Conservation (phyloP, 2,113 vertebrate genomes). For the Bufo bufo region DNA sequence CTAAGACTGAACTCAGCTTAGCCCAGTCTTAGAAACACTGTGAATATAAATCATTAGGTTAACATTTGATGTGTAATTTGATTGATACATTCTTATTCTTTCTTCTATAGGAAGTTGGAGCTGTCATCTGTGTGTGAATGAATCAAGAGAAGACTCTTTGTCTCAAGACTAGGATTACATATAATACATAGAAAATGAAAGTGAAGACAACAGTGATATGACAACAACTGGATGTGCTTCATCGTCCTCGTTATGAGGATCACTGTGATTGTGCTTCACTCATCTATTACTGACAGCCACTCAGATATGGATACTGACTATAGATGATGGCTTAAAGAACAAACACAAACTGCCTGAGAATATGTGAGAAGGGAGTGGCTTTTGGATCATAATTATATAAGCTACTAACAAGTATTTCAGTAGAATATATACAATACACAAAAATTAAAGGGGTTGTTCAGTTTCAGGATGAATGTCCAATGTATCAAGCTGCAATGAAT, state of each 20-base stretch:
- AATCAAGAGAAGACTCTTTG: constrained; percentile 92
- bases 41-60: not conserved
- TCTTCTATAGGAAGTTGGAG: constrained; percentile 92
- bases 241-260: not conserved
- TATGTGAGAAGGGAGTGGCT: not conserved
- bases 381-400: not conserved
- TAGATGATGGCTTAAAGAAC: not conserved
- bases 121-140: constrained; percentile 93
- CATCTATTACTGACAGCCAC: not conserved
- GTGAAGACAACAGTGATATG: constrained; percentile 61
- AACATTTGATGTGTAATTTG: not conserved
- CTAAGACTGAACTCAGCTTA: too few relatives aligned
- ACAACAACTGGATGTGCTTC: constrained; percentile 52
- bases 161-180: constrained; percentile 65
- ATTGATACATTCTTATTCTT: not conserved
- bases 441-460: not conserved
- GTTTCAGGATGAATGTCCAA: too few relatives aligned
- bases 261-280: not conserved
- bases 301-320: not conserved
- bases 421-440: not conserved
- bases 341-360: not conserved
- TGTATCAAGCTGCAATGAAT: too few relatives aligned
- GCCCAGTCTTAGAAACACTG: too few relatives aligned
- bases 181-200: constrained; percentile 20
- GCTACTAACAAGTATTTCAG: not conserved